A percentile compares a stretch with the other conserved stretches of the same genome.
phyloP scores from a whole-genome alignment of 2,113 vertebrate genomes.

The Gambusia holbrooki region DNA sequence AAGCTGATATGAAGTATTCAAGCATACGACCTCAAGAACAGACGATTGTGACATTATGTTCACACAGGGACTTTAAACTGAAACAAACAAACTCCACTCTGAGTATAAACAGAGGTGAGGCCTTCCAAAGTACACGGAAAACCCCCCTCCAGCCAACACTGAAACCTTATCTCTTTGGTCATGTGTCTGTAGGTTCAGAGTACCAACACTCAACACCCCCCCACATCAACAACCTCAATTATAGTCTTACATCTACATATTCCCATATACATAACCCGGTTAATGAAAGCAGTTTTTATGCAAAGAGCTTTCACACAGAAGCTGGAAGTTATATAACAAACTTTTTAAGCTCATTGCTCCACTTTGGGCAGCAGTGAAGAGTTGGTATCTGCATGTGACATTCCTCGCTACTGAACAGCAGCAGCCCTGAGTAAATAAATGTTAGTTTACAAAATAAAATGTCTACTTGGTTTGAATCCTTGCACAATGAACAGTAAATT shows the following conservation, averaged over 20 bases:
- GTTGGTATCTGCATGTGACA: background rate
- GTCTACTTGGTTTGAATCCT: background rate
- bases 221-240: constrained; percentile 10
- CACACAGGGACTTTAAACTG: constrained; percentile 29
- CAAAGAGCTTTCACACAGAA: background rate
- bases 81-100: constrained; percentile 44
- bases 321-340: background rate
- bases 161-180: constrained; percentile 75
- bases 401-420: background rate
- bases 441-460: background rate
- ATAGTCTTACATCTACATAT: background rate
- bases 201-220: constrained; percentile 37
- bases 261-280: background rate
- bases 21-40: constrained; percentile 19
- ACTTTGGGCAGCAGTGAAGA: background rate
- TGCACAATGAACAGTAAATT: background rate
- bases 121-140: constrained; percentile 66
- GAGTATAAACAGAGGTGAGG: constrained; percentile 58
- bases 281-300: background rate
- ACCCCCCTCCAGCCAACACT: constrained; percentile 34
- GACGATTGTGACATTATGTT: constrained; percentile 11
- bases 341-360: background rate
- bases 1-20: constrained; percentile 22
- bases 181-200: constrained; percentile 60
- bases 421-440: background rate